Conservation (phyloP, 2,113 vertebrate species). For the Microtus pennsylvanicus region DNA sequence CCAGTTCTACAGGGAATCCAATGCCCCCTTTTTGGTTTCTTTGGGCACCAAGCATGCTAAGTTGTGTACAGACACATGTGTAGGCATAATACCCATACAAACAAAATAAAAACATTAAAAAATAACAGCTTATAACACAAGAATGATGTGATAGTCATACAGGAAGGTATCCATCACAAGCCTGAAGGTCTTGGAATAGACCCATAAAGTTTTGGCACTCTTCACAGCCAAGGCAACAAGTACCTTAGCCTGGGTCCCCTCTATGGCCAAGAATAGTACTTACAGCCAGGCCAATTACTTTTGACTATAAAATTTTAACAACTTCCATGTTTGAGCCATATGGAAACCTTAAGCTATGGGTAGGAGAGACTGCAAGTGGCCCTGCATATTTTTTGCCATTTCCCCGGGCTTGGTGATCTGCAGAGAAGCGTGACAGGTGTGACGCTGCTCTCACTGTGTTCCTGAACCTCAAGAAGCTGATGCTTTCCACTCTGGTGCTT, state of each 20-base stretch:
- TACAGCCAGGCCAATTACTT: neutral
- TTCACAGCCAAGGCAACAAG: neutral
- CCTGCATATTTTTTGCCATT: neutral
- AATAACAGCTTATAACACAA: neutral
- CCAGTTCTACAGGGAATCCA: neutral
- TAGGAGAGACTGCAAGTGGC: neutral
- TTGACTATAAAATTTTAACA: neutral
- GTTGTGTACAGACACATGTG: neutral
- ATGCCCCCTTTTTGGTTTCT: neutral
- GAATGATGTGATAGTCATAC: neutral
- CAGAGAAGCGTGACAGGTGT: neutral
- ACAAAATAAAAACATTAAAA: neutral
- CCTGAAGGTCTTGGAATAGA: neutral
- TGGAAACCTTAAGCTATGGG: constrained; percentile 7
- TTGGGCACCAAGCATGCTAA: neutral
- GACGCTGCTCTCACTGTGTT: neutral
- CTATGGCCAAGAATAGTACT: neutral
- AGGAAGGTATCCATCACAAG: neutral
- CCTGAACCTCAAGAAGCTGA: neutral
- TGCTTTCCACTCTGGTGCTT: neutral
- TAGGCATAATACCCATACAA: neutral
- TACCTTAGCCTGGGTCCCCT: neutral
- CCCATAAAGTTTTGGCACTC: neutral
- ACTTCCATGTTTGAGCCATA: constrained; percentile 1
- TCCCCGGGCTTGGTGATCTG: neutral